A percentile compares a stretch with the other conserved stretches of the same genome.
Evolutionary conservation across 2,888 invertebrate species (phyloP).

Genomic region (Congeria kusceri): DNA sequence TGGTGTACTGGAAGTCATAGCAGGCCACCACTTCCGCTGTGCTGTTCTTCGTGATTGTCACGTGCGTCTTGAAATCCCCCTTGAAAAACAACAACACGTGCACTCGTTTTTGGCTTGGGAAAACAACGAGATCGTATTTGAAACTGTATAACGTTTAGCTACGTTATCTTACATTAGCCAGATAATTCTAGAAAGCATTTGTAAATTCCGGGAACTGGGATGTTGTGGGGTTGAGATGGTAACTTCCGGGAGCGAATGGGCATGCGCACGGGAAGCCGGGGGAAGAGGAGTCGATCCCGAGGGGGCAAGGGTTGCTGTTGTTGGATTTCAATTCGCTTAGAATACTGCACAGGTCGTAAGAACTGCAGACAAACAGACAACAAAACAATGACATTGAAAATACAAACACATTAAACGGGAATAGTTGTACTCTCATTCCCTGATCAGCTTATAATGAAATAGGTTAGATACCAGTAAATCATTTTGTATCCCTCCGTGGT

Average conservation of each 20-base stretch:
- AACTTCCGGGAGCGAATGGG: slow-evolving; percentile 40
- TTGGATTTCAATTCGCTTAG: slow-evolving; percentile 16
- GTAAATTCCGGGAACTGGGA: background rate
- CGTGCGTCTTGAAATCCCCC: slow-evolving; percentile 53
- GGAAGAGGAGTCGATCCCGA: slow-evolving; percentile 16
- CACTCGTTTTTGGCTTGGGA: too few species aligned
- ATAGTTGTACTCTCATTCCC: too few species aligned
- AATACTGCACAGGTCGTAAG: slow-evolving; percentile 36
- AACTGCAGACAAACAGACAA: slow-evolving; percentile 17
- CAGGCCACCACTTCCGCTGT: slow-evolving; percentile 48
- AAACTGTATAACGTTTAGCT: too few species aligned
- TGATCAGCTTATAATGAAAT: too few species aligned
- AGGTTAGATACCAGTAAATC: too few species aligned
- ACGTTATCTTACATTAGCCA: too few species aligned
- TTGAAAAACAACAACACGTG: background rate
- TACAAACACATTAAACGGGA: too few species aligned
- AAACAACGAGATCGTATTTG: too few species aligned
- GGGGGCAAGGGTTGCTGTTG: slow-evolving; percentile 38
- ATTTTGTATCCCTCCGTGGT: too few species aligned
- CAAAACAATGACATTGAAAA: too few species aligned
- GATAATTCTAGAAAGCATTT: too few species aligned
- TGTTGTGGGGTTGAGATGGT: slow-evolving; percentile 20
- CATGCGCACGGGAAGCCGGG: slow-evolving; percentile 49
- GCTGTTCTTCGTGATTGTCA: slow-evolving; percentile 34
- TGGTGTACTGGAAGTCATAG: slow-evolving; percentile 21